Percentiles rank a stretch among this genome's conserved stretches.
Evolutionary conservation across 2,113 vertebrate species (phyloP).

Genomic region (Aplodontia rufa): DNA sequence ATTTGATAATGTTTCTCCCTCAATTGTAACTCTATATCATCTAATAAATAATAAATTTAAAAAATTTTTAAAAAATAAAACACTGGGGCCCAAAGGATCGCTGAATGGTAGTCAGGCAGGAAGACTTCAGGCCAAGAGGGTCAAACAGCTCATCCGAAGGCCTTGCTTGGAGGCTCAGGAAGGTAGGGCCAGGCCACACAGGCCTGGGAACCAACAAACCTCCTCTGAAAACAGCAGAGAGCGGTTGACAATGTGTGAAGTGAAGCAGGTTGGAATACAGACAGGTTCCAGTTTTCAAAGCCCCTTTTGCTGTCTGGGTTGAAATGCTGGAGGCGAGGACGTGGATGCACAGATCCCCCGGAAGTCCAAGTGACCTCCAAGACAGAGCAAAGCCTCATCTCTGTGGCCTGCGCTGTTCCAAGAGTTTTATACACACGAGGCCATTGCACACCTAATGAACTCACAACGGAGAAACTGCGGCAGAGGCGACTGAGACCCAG

Average conservation of each 20-base stretch:
- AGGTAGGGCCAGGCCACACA: neutral
- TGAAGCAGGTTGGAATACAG: neutral
- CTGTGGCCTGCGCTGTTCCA: too few species aligned
- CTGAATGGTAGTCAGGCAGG: too few species aligned
- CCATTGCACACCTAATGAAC: too few species aligned
- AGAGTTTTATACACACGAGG: too few species aligned
- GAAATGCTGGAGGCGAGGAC: neutral
- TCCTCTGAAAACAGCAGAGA: neutral
- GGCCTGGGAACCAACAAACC: fast-evolving
- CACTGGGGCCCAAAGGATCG: too few species aligned
- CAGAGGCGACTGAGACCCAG: fast-evolving
- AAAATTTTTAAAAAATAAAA: too few species aligned
- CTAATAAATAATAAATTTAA: too few species aligned
- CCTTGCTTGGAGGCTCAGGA: fast-evolving
- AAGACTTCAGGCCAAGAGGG: neutral
- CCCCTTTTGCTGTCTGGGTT: neutral
- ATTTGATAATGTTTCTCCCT: too few species aligned
- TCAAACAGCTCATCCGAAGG: fast-evolving
- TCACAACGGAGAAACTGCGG: neutral
- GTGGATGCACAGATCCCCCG: too few species aligned
- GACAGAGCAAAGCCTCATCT: neutral
- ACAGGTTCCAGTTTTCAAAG: neutral
- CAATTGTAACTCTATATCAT: too few species aligned
- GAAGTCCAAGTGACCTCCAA: too few species aligned
- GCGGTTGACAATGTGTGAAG: fast-evolving